Evolutionary conservation across 1,140 invertebrate species (phyloP), one percentile per base, ranked within the genome.

Genomic region (Camponotus vicinus): DNA sequence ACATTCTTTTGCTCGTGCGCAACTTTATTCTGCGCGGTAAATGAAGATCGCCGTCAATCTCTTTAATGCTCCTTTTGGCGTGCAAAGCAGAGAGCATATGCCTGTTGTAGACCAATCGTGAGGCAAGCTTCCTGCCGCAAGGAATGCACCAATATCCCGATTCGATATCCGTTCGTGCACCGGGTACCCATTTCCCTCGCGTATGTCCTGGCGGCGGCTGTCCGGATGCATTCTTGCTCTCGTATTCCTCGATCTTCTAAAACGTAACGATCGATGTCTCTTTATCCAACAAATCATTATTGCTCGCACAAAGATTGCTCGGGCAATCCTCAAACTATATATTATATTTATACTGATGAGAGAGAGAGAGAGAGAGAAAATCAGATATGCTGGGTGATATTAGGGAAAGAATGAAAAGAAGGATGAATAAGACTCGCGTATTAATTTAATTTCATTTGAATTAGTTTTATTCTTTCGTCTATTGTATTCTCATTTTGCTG

Each of bases 181-280:
- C 96, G 6, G 97, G 97, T 71, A 97, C 96, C 97, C 97, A 98
- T 95, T 98, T 98, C 8, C 97, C 97, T 93, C 96, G 96, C 0
- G 97, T 97, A 86, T 97, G 96, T 66, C 96, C 96, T 9, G 96
- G 96, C 5, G 97, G 97, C 21, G 97, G 97, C 83, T 93, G 92
- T 66, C 86, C 80, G 49, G 21, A 71, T 61, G 69, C 11, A n/a
- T 79, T 70, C 85, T 94, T 94, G 15, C 77, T 73, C 15, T 92
- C 93, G 71, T 93, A 91, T 52, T 93, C 93, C 37, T 94, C 94
- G 5, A 84, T 45, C 77, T 93, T 94, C 94, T 94, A 27, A 27
- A 27, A 27, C 27, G 84, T 45, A 63, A 88, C 18, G 70, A 55
- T 79, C 34, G 63, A 64, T 45, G 66, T 86, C 42, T 37, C 77